A percentile compares a stretch with the other conserved stretches of the same genome.
phyloP scores from a whole-genome alignment of 2,113 vertebrate species.

The Mastomys natalensis region DNA sequence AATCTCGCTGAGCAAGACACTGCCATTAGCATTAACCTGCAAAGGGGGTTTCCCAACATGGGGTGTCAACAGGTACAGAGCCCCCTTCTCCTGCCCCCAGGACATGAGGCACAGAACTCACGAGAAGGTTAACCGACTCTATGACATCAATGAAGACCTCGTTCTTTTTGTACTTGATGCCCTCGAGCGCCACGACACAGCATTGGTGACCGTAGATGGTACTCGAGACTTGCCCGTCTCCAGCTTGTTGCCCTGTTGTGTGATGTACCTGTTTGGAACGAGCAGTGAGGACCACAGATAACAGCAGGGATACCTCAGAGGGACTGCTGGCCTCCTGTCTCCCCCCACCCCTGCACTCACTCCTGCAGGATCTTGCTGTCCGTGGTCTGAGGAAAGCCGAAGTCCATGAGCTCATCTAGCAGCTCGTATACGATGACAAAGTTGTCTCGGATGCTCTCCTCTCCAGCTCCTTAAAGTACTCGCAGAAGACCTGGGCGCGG shows the following conservation, averaged over 20 bases:
- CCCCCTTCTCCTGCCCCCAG: neutral
- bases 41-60: neutral
- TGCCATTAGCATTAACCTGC: constrained; percentile 92
- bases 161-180: constrained; percentile 97
- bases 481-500: constrained; percentile 91
- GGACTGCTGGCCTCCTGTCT: neutral
- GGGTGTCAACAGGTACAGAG: neutral
- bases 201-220: constrained; percentile 96
- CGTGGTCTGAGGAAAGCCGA: constrained; percentile 96
- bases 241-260: constrained; percentile 94
- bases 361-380: constrained; percentile 98
- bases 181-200: constrained; percentile 97
- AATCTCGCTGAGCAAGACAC: constrained; percentile 94
- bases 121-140: constrained; percentile 95
- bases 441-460: constrained; percentile 97
- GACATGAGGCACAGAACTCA: constrained; percentile 76
- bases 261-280: constrained; percentile 91
- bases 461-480: constrained; percentile 98
- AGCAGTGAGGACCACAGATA: neutral
- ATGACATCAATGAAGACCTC: constrained; percentile 98
- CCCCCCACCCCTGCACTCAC: constrained; percentile 84
- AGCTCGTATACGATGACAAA: constrained; percentile 97
- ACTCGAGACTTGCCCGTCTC: constrained; percentile 92
- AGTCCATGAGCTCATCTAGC: constrained; percentile 97
- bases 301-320: neutral